Percentiles rank a stretch among this genome's conserved stretches.
These are phyloP conservation scores for Drosophila ironensis DNA, from an alignment of 1,140 invertebrate genomes.

Conservation along the genomic window DNA sequence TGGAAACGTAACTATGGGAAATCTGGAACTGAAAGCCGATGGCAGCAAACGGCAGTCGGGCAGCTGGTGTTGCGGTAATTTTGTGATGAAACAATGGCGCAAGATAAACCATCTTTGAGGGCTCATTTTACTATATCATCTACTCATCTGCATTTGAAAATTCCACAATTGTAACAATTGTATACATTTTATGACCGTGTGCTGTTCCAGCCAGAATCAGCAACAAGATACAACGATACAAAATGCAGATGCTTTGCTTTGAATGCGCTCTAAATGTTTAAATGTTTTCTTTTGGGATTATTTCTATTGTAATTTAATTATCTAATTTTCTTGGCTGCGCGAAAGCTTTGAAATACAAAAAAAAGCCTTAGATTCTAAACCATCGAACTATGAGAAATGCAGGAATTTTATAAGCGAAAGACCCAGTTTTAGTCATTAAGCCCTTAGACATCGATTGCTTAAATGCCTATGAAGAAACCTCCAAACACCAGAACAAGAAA, in stretches of 20 bases:
- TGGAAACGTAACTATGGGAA: constrained; percentile 1
- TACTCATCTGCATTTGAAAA: too few relatives aligned
- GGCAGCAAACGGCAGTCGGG: constrained; percentile 73
- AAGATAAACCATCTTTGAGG: constrained; percentile 83
- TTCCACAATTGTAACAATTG: too few relatives aligned
- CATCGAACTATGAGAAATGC: constrained; percentile 3
- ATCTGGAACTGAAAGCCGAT: constrained; percentile 56
- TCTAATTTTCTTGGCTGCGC: constrained; percentile 53
- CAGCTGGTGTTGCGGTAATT: constrained; percentile 85
- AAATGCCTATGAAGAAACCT: too few relatives aligned
- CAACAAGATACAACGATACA: constrained; percentile 23
- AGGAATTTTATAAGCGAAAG: constrained; percentile 16
- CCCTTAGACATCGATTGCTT: too few relatives aligned
- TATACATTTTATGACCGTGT: constrained; percentile 46
- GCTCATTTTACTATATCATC: too few relatives aligned
- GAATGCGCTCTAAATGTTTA: constrained; percentile 50
- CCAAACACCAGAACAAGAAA: too few relatives aligned
- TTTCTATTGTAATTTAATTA: constrained; percentile 41
- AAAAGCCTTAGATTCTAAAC: constrained; percentile 44
- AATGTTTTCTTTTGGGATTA: constrained; percentile 10
- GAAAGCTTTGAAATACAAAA: constrained; percentile 45
- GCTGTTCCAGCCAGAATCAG: constrained; percentile 40
- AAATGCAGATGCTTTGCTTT: constrained; percentile 54
- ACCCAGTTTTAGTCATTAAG: constrained; percentile 33
- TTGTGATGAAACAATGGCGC: constrained; percentile 83